Evolutionary conservation across 2,113 vertebrate genomes (phyloP), one percentile per base, ranked within the genome.

Genomic region (Xyrauchen texanus): DNA sequence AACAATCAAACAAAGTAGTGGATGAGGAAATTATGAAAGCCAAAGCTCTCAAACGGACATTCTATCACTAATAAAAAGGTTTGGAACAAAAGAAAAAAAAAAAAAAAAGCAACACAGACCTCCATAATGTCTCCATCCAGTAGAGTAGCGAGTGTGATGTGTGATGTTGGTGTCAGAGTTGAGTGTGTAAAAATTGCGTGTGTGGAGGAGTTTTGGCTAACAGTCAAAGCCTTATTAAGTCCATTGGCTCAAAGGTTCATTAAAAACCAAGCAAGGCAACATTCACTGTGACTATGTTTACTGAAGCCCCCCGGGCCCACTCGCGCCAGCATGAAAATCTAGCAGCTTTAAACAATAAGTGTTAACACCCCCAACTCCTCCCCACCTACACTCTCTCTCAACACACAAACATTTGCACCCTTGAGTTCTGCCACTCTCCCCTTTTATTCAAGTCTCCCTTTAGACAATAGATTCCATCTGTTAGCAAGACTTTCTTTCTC

Each of bases 241-340:
- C 89, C 90, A 91, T 93, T 92, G 87, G 88, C 77, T 87, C 66
- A 77, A 72, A 85, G 87, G 87, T 92, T 93, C 91, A 93, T 92
- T 93, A 92, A 93, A 93, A 88, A 88, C 81, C 86, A 88, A 91
- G 89, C 89, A 74, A 92, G 86, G 86, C 84, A 82, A 90, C 91
- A 92, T 92, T 93, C 91, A 90, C 90, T 83, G 88, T 88, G 87
- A 90, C 90, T 90, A 86, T 77, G 87, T 92, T 93, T 91, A 93
- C 87, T 85, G 84, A 85, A 88, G 82, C 73, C 83, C 78, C 83
- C 86, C 57, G 70, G 61, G 57, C 62, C 65, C 77, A 79, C 60
- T 44, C 60, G 21, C 84, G 79, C 86, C 85, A 86, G 8, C 58
- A 86, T 84, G 82, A 87, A 87, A 87, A 83, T 47, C 81, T 71